Percentiles rank a stretch among this genome's conserved stretches.
These are phyloP conservation scores for Drosophila willistoni DNA, from an alignment of 1,140 invertebrate species.

Conservation along the genomic window DNA sequence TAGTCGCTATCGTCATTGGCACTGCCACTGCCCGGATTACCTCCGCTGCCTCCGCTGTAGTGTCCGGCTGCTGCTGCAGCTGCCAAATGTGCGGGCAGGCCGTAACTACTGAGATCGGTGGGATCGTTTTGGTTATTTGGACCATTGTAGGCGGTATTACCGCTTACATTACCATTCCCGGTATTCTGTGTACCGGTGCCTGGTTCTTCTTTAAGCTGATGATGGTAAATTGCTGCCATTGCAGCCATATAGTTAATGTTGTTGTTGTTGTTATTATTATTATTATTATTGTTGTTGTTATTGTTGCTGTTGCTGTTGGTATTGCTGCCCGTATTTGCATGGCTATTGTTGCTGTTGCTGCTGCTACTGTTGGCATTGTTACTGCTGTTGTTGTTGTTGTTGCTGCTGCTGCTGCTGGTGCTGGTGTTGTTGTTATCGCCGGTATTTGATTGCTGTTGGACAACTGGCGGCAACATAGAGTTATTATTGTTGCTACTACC, in stretches of 20 bases:
- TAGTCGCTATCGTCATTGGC: conserved; percentile 75
- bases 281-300: conserved; percentile 39
- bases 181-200: conserved; percentile 66
- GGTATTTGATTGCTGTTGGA: conserved; percentile 34
- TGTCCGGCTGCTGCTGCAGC: conserved; percentile 53
- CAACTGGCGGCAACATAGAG: conserved; percentile 67
- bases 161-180: conserved; percentile 20
- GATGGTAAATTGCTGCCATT: conserved; percentile 67
- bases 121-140: conserved; percentile 72
- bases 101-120: conserved; percentile 77
- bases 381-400: conserved; percentile 33
- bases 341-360: conserved; percentile 43
- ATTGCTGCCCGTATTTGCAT: conserved; percentile 55
- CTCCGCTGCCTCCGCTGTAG: conserved; percentile 40
- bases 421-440: conserved; percentile 22
- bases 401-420: conserved; percentile 44
- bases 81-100: conserved; percentile 69
- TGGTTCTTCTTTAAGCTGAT: conserved; percentile 81
- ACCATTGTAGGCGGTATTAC: conserved; percentile 49
- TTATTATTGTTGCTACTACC: conserved; percentile 46
- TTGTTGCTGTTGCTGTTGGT: conserved; percentile 69
- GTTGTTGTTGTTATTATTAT: conserved; percentile 74
- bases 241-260: conserved; percentile 73
- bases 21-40: conserved; percentile 21
- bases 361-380: conserved; percentile 58